Base-by-base conservation (phyloP, 2,888 invertebrate species). In the Synanthedon tipuliformis region DNA sequence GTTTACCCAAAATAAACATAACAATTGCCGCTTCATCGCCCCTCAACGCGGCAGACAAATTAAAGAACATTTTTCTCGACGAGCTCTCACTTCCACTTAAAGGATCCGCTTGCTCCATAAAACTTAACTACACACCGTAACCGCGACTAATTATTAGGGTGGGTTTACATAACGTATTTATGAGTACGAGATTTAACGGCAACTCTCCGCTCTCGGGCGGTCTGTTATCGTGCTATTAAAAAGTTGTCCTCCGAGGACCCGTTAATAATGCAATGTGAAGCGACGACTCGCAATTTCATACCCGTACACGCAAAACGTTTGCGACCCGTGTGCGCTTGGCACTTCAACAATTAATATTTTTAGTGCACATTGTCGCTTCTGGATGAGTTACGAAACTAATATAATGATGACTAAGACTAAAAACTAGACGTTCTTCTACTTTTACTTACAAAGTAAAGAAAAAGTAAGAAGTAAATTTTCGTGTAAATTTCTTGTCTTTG, bases 141-240 rank as follows among this genome's bases (percentile, higher is more conserved):
- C 83, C 78, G 74, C 79, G 78, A 82, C 87, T 87, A 87, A 87
- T 87, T 85, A 86, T 86, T 78, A 85, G 85, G 86, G 85, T 81
- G 74, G 83, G 85, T 84, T 86, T 85, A 85, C 87, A 86, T 86
- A 84, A 81, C 80, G 74, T 86, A 87, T 86, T 87, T 86, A 87
- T 85, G 86, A 81, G 79, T 76, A 74, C 69, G 80, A 83, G 85
- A 85, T 87, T 86, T 84, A 82, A 81, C 80, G 78, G 75, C 73
- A 75, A 63, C 70, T 60, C 61, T 69, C 69, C 68, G 73, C 77
- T 81, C 84, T 83, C 84, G 79, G 81, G 78, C 80, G 86, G 82
- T 84, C 85, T 80, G 86, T 86, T 86, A 87, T 86, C 85, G 78
- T 74, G 72, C 79, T 75, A 84, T 86, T 86, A 85, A 84, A 85